phyloP scores from a whole-genome alignment of 2,888 invertebrate genomes.

The Diadromus collaris region DNA sequence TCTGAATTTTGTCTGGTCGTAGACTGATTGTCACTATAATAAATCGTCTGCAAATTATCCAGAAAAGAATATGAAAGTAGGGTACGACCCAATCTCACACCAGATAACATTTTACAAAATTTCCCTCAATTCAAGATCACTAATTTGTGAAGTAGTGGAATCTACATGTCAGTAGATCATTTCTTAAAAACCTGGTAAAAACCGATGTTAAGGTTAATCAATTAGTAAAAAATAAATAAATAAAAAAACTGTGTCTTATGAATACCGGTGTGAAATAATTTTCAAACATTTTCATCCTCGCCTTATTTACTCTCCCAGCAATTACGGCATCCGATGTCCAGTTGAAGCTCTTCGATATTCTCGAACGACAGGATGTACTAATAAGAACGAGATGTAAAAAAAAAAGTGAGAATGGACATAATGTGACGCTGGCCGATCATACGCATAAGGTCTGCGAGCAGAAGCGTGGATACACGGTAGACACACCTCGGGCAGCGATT shows the following conservation, averaged over 20 bases:
- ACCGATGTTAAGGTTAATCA: background rate
- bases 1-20: too few species aligned
- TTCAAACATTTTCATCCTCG: background rate
- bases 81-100: background rate
- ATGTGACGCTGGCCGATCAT: background rate
- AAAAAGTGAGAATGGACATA: constrained; percentile 21
- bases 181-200: background rate
- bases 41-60: background rate
- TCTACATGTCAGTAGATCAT: background rate
- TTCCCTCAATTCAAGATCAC: background rate
- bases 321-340: constrained; percentile 12
- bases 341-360: constrained; percentile 12
- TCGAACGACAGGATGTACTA: constrained; percentile 26
- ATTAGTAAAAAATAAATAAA: background rate
- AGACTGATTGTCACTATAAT: too few species aligned
- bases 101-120: background rate
- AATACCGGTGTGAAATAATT: background rate
- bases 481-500: constrained; percentile 40
- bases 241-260: background rate
- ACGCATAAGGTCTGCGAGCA: constrained; percentile 23
- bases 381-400: constrained; percentile 10
- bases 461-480: constrained; percentile 36
- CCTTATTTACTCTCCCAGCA: background rate
- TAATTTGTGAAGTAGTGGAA: background rate
- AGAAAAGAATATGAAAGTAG: background rate